phyloP scores from a whole-genome alignment of 2,113 vertebrate genomes.

The Rattus norvegicus region GRCr8 NC_086019.1:181949501-181950000 shows the following conservation, averaged over 20 bases:
- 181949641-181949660: conserved; percentile 94
- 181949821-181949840: conserved; percentile 36
- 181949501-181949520: neutral
- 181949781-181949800: conserved; percentile 49
- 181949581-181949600: conserved; percentile 57
- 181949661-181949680: conserved; percentile 92
- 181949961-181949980: neutral
- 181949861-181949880: conserved; percentile 23
- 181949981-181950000: neutral
- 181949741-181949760: conserved; percentile 95
- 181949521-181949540: neutral
- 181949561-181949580: neutral
- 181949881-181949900: neutral
- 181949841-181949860: neutral
- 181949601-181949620: conserved; percentile 93
- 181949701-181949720: conserved; percentile 93
- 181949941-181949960: neutral
- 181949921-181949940: neutral
- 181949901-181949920: conserved; percentile 13
- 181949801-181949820: conserved; percentile 50
- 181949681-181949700: conserved; percentile 92
- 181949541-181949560: neutral
- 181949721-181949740: conserved; percentile 94
- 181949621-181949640: conserved; percentile 90
- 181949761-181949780: conserved; percentile 90